These are phyloP conservation scores for Drosophila asahinai DNA, from an alignment of 1,140 invertebrate species.

Conservation along the genomic window DNA sequence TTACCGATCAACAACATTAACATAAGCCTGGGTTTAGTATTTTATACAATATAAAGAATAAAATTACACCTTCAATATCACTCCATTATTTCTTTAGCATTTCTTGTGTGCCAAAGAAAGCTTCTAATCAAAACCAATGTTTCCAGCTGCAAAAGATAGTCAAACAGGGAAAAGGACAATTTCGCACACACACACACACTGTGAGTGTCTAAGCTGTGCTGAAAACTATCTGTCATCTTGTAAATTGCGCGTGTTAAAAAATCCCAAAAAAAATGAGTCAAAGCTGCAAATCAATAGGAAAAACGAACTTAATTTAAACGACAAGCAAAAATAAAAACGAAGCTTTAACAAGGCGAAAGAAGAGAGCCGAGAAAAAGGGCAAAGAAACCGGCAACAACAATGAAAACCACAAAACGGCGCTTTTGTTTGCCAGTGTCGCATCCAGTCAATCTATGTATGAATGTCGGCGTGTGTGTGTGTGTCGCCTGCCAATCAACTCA, in stretches of 20 bases:
- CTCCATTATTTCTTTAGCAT: no score
- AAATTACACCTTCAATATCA: no score
- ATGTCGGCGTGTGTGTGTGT: slow-evolving; percentile 40
- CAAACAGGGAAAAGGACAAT: slow-evolving; percentile 5
- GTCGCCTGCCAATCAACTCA: slow-evolving; percentile 82
- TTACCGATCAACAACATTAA: no score
- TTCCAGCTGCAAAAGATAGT: neutral
- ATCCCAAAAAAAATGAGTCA: slow-evolving; percentile 2
- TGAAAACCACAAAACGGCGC: slow-evolving; percentile 74
- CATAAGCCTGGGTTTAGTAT: no score
- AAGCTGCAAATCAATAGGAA: slow-evolving; percentile 27
- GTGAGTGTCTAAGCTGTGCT: slow-evolving; percentile 13
- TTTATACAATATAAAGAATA: no score
- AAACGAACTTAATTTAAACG: slow-evolving; percentile 66
- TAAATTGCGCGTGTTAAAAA: slow-evolving; percentile 40
- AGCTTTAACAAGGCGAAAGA: slow-evolving; percentile 20
- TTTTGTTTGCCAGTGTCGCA: slow-evolving; percentile 76
- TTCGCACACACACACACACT: neutral
- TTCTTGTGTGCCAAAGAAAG: neutral
- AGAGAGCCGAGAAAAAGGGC: slow-evolving; percentile 1
- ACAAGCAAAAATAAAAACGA: slow-evolving; percentile 50
- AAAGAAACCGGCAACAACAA: slow-evolving; percentile 42
- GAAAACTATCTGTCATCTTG: slow-evolving; percentile 52
- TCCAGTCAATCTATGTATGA: slow-evolving; percentile 61
- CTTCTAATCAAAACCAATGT: slow-evolving; percentile 2